These are phyloP conservation scores for Drosophila melanica DNA, from an alignment of 1,140 invertebrate species.

Conservation along the genomic window DNA sequence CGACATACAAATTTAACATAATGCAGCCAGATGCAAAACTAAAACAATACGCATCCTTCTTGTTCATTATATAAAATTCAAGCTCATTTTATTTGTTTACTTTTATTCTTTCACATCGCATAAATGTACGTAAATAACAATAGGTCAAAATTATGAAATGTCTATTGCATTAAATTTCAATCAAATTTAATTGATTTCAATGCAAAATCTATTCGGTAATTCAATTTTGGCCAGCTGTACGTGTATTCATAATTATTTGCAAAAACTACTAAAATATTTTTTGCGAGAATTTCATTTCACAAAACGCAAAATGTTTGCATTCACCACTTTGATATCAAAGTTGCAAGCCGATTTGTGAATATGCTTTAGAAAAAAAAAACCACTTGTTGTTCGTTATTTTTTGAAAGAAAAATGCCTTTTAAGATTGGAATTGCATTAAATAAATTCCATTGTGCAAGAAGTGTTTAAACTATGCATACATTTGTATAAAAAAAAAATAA, in stretches of 20 bases:
- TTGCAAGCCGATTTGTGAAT: too few relatives aligned
- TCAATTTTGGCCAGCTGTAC: slow-evolving; percentile 5
- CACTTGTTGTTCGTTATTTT: neutral
- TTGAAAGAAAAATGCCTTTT: neutral
- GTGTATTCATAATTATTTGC: neutral
- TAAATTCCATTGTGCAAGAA: neutral
- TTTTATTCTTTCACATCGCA: neutral
- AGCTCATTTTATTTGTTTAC: too few relatives aligned
- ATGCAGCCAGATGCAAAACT: too few relatives aligned
- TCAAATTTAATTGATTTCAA: slow-evolving; percentile 20
- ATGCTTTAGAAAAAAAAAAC: neutral
- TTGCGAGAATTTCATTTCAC: neutral
- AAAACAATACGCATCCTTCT: neutral
- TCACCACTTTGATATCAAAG: neutral
- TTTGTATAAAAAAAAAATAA: too few relatives aligned
- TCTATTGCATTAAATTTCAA: slow-evolving; percentile 14
- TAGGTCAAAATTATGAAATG: slow-evolving; percentile 15
- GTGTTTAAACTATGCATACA: neutral
- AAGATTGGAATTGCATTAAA: neutral
- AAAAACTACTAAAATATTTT: neutral
- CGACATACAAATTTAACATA: neutral
- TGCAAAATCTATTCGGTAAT: neutral
- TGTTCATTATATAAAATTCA: slow-evolving; percentile 9
- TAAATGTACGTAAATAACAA: neutral
- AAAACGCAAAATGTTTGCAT: neutral